A percentile compares a stretch with the other conserved stretches of the same genome.
These are phyloP conservation scores for Xenopus petersii DNA, from an alignment of 2,797 vertebrate species.

Conservation along the genomic window DNA sequence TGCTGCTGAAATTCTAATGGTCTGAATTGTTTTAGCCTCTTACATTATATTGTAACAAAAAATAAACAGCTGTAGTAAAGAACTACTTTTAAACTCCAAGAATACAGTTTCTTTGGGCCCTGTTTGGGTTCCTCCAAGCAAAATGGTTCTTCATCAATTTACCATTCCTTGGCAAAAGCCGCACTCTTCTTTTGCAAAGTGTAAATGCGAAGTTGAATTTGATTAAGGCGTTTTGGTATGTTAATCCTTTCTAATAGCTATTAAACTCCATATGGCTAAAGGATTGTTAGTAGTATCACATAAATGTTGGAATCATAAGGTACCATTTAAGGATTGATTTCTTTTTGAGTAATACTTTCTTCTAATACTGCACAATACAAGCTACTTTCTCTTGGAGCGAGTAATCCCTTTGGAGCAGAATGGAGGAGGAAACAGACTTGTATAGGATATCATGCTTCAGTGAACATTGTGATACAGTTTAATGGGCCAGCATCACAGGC, in stretches of 20 bases:
- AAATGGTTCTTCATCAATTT: not conserved
- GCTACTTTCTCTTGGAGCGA: not conserved
- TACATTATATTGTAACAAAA: too few species aligned
- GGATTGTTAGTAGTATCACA: slow-evolving; percentile 25
- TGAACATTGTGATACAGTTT: not conserved
- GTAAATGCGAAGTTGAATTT: slow-evolving; percentile 5
- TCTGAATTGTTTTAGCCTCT: too few species aligned
- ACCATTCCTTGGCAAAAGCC: not conserved
- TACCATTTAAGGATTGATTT: slow-evolving; percentile 23
- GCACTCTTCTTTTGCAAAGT: not conserved
- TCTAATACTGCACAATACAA: not conserved
- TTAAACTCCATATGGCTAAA: slow-evolving; percentile 35
- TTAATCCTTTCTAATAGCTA: slow-evolving; percentile 36
- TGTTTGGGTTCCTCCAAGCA: too few species aligned
- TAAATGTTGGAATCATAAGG: slow-evolving; percentile 32
- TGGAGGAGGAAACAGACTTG: slow-evolving; percentile 1
- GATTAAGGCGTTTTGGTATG: slow-evolving; percentile 42
- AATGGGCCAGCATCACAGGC: not conserved
- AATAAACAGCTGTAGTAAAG: too few species aligned
- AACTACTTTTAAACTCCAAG: too few species aligned
- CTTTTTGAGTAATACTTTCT: slow-evolving; percentile 8
- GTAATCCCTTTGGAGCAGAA: slow-evolving; percentile 16
- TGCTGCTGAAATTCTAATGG: too few species aligned
- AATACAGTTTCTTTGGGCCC: too few species aligned
- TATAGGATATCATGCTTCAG: not conserved